Conservation (phyloP, 1,140 invertebrate species). For the Lerema accius region DNA sequence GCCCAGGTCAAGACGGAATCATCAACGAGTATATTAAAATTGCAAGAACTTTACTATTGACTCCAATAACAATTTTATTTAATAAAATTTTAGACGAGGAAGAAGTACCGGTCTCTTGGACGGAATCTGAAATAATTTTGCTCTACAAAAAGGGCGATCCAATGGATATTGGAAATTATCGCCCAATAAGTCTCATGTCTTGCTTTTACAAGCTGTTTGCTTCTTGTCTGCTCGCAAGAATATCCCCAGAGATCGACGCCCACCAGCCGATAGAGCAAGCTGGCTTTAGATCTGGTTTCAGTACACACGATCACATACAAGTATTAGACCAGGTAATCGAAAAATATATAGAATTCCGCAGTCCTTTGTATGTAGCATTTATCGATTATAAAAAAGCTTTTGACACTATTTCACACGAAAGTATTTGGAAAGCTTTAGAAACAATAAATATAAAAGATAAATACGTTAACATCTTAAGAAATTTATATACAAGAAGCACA, state of each 20-base stretch:
- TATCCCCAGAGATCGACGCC: conserved; percentile 39
- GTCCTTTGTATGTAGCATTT: conserved; percentile 42
- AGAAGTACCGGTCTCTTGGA: conserved; percentile 45
- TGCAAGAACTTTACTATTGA: conserved; percentile 34
- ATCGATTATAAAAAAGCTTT: conserved; percentile 40
- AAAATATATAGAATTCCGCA: conserved; percentile 41
- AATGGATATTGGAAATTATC: conserved; percentile 49
- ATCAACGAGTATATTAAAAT: conserved; percentile 38
- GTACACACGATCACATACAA: conserved; percentile 49
- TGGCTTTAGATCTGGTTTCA: conserved; percentile 54
- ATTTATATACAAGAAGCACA: conserved; percentile 39
- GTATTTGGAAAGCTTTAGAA: conserved; percentile 37
- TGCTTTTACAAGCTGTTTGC: conserved; percentile 54
- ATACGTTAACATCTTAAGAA: conserved; percentile 42
- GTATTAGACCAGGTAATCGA: conserved; percentile 46
- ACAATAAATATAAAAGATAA: conserved; percentile 36
- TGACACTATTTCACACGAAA: conserved; percentile 38
- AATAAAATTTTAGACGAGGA: conserved; percentile 46
- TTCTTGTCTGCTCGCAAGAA: conserved; percentile 41
- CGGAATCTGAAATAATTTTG: conserved; percentile 48
- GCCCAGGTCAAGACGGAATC: conserved; percentile 33
- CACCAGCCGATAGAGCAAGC: conserved; percentile 59
- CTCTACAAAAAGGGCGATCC: conserved; percentile 56
- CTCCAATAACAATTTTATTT: conserved; percentile 35
- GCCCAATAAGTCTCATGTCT: conserved; percentile 54